Percentiles rank a stretch among this genome's conserved stretches.
Conservation (phyloP, 1,140 invertebrate species). For the Agraylea sexmaculata region DNA sequence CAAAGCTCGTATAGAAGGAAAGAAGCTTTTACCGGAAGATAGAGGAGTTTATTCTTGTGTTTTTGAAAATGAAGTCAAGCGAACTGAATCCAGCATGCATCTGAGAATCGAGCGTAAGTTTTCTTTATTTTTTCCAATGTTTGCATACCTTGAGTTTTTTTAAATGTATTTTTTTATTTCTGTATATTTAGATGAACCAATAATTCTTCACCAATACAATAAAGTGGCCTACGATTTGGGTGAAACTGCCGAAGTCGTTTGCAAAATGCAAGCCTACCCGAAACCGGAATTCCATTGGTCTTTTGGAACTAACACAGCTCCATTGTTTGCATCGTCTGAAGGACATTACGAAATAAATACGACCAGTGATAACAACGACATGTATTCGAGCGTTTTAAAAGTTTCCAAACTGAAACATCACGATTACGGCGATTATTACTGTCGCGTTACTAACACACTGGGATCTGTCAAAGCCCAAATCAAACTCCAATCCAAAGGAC, state of each 20-base stretch:
- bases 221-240: slow-evolving; percentile 79
- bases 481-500: slow-evolving; percentile 67
- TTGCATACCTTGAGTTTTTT: neutral
- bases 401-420: slow-evolving; percentile 63
- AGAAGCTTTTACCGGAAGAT: slow-evolving; percentile 69
- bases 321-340: slow-evolving; percentile 63
- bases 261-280: slow-evolving; percentile 83
- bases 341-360: slow-evolving; percentile 77
- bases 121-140: slow-evolving; percentile 3
- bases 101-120: slow-evolving; percentile 78
- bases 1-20: slow-evolving; percentile 56
- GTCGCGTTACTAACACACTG: slow-evolving; percentile 65
- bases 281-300: slow-evolving; percentile 88
- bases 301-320: slow-evolving; percentile 58
- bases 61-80: slow-evolving; percentile 82
- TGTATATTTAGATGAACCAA: slow-evolving; percentile 71
- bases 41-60: slow-evolving; percentile 77
- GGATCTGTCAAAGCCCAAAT: slow-evolving; percentile 68
- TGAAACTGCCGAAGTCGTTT: slow-evolving; percentile 74
- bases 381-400: slow-evolving; percentile 67
- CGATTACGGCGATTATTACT: slow-evolving; percentile 86
- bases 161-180: slow-evolving; percentile 19
- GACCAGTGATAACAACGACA: slow-evolving; percentile 68
- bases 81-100: slow-evolving; percentile 76
- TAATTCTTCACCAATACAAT: slow-evolving; percentile 70